Evolutionary conservation across 1,140 invertebrate species (phyloP), one percentile per base, ranked within the genome.

Genomic region (Lamellibrachia luymesi): DNA sequence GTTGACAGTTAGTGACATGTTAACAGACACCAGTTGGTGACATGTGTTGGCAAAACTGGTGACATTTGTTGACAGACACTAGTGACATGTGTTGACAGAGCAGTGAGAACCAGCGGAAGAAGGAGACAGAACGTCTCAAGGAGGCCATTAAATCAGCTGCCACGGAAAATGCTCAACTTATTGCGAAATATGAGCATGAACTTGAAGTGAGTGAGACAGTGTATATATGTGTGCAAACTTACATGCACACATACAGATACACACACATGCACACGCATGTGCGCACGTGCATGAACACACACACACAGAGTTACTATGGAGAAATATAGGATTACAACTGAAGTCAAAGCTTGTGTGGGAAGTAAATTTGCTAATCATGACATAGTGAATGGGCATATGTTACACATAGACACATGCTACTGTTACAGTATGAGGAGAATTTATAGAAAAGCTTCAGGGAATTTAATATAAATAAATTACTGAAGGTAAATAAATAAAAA

Each of bases 121-220:
- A 94, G 27, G 94, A 95, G 51, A 94, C 92, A 22, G 50, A 50
- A 25, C 49, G 90, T 13, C 89, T 95, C 17, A 93, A 94, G n/a
- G 92, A 94, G 22, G 92, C 93, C 52, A 93, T 94, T 6, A 90
- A 93, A 10, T 93, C 93, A 50, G 89, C 93, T 22, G 90, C 93
- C 0, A 27, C 91, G 38, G 93, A 95, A 38, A 93, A 93, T 90
- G 91, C 92, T 22, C 50, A 91, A 27, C 56, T 92, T 64, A 91
- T 91, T 27, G 10, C 56, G 50, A 10, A 91, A 8, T 92, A 50
- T 91, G 93, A 93, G 51, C 90, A 91, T 2, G 50, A 93, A 91
- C 38, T 91, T 7, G 50, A 93, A 90, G 93, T 93, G 90, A 90
- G 25, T 64, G 93, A 51, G 6, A 80, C 25, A 2, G 17, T 22